Conservation (phyloP, 2,113 vertebrate genomes). For the Oryzias celebensis region DNA sequence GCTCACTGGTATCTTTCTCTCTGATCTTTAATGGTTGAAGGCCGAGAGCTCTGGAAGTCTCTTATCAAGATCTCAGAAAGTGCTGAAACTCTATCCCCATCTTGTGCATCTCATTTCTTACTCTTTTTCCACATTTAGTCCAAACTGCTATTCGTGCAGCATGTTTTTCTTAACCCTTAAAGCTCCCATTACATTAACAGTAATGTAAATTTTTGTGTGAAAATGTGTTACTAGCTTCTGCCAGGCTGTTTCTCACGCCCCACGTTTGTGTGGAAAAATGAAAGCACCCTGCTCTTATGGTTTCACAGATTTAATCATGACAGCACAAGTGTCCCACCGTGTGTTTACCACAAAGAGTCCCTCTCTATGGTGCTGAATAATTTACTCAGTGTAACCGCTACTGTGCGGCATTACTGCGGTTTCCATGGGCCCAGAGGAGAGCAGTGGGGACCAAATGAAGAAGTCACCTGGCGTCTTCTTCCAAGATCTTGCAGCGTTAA, state of each 20-base stretch:
- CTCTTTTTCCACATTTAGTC: background rate
- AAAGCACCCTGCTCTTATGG: conserved; percentile 56
- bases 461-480: conserved; percentile 74
- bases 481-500: conserved; percentile 78
- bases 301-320: conserved; percentile 77
- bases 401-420: conserved; percentile 72
- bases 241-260: background rate
- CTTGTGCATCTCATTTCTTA: background rate
- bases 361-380: conserved; percentile 70
- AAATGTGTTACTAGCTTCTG: background rate
- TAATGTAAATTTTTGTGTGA: background rate
- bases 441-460: conserved; percentile 74
- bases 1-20: conserved; percentile 53
- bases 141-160: background rate
- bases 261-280: conserved; percentile 40
- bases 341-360: conserved; percentile 71
- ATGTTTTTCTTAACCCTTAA: background rate
- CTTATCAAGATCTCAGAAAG: conserved; percentile 43
- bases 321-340: conserved; percentile 60
- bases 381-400: conserved; percentile 71
- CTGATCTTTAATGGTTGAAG: conserved; percentile 58
- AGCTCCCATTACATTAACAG: background rate
- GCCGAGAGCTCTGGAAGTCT: conserved; percentile 60
- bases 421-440: conserved; percentile 69
- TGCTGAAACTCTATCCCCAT: background rate